Evolutionary conservation across 2,888 invertebrate species (phyloP), one percentile per base, ranked within the genome.

Genomic region (Pyrochroa serraticornis): DNA sequence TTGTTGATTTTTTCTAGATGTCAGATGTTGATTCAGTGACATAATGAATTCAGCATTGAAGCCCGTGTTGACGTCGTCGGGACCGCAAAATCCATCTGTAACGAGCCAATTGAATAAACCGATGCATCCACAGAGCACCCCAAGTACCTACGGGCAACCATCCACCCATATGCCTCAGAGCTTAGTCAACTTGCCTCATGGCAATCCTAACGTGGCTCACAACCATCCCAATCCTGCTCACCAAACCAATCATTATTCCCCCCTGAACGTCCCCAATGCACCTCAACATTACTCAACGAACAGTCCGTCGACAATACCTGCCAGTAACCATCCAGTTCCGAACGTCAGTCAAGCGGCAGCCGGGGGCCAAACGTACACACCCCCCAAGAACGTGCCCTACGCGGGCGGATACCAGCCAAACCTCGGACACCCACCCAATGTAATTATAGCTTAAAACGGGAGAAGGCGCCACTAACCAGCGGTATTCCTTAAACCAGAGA

Each of bases 31-130:
- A 12, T 30, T 61, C n/a, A 12, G 38, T 72, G 72, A 73, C 77
- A 80, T 77, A 77, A 85, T 85, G 85, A 85, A 84, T 81, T 84
- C 85, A 73, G 83, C 84, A 74, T 77, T 85, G 78, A 85, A 85
- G 79, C 84, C 85, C 76, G 84, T 82, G 72, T 74, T 84, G 71
- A 79, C 84, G 66, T 80, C 83, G 78, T 63, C 75, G 32, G 69
- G 71, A 43, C 77, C 80, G 75, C 78, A 82, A 78, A 74, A 70
- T 62, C 63, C 75, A 14, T 52, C 72, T 30, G 71, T 70, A 43
- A 62, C 72, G 22, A 60, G 70, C 12, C 73, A 69, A 47, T 54
- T 75, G 41, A 60, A 50, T 48, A 77, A 77, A 61, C 71, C 74
- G 10, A 74, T 76, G 73, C 76, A 75, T 71, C 71, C 74, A 2